Base-by-base conservation (phyloP, 1,140 invertebrate species). In the Oscheius sp. region DNA sequence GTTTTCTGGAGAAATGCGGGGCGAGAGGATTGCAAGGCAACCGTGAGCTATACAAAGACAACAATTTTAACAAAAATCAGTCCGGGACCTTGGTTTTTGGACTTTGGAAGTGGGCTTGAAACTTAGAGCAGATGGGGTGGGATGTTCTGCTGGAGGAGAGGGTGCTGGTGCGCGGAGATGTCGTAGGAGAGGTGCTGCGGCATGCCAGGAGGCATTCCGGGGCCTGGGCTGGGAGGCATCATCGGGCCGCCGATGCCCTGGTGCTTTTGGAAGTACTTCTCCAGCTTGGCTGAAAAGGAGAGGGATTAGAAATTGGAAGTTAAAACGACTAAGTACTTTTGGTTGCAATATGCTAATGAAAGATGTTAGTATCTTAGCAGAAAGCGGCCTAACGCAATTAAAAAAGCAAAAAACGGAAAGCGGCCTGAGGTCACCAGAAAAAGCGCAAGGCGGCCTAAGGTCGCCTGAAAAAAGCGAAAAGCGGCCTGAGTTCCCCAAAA, bases 191-290 rank as follows among this genome's bases (percentile, higher is more conserved):
- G 49, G 28, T 55, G 49, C 23, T 55, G 38, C 49, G 59, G 59
- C 34, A 63, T 36, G 3, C 10, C 10, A 13, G 20, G 34, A 18
- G 34, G 63, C n/a, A n/a, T n/a, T 65, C 34, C 13, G 63, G 18
- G 29, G 34, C 2, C 20, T 34, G 63, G 63, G 32, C 2, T n/a
- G 45, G 13, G 18, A 23, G 63, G 3, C 58, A 45, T 45, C 42
- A 34, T 32, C 18, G 73, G 45, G 29, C 75, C 45, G 29, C 38
- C 29, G 13, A 23, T 38, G 3, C 29, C 52, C 35, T 79, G n/a
- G n/a, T n/a, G 76, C 59, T 83, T 84, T 64, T 82, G 78, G 71
- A 83, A 83, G 70, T 83, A 83, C 62, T 83, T 83, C 73, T 83
- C 82, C 31, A 83, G 70, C 61, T 83, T 83, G 2, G 80, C 82